Evolutionary conservation across 2,113 vertebrate species (phyloP), one percentile per base, ranked within the genome.

Genomic region (Hystrix brachyura): DNA sequence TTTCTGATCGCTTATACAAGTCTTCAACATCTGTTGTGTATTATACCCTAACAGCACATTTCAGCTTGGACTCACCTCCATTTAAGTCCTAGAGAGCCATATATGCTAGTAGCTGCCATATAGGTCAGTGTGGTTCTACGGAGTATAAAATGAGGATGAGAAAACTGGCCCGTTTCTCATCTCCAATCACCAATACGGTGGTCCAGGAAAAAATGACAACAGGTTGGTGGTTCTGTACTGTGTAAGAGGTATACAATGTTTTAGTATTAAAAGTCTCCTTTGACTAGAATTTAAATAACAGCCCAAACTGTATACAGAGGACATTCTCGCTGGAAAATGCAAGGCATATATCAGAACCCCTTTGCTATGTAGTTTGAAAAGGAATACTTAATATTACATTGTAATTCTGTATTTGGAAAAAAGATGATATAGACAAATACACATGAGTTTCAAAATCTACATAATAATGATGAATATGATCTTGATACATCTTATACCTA

Each of bases 271-370:
- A 91, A 15, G 15, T 88, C 10, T 60, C 81, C 65, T 93, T 78
- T 34, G 69, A 86, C n/a, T 34, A 69, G 29, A 96, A 84, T 46
- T 55, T 80, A 90, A 86, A n/a, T 65, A 92, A 82, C 15, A 57
- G 55, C 18, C 60, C 14, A 51, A 23, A 76, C 2, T 64, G 2
- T 65, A 83, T 90, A 91, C 18, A 76, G 5, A 12, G 46, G 29
- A 27, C 5, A 18, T 14, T 87, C 34, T 91, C 32, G 34, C 14
- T 46, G 27, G 55, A 21, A 53, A 76, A 85, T 32, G 32, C 0
- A n/a, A 51, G 23, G 7, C 5, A 23, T 21, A 17, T 53, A 46
- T 53, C 48, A 57, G 64, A 86, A 90, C 82, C 81, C 34, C 72
- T 55, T 19, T 12, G 60, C 11, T 6, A 29, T 32, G 29, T 38